phyloP scores from a whole-genome alignment of 2,113 vertebrate genomes.

The Pandion haliaetus region DNA sequence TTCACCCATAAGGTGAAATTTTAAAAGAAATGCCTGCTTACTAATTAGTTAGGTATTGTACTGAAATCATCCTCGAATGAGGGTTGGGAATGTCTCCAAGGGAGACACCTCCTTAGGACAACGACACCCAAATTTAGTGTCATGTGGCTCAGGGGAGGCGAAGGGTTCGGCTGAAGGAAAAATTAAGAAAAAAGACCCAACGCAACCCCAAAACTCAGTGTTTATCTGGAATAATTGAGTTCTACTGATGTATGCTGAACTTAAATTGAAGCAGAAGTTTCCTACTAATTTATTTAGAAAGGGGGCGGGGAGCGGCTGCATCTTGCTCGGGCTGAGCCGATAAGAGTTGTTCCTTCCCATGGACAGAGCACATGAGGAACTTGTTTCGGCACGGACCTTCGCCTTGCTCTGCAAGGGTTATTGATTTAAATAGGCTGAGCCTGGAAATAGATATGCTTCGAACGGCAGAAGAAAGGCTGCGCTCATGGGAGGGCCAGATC shows the following conservation, averaged over 20 bases:
- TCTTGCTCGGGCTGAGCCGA: neutral
- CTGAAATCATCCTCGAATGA: neutral
- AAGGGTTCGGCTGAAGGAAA: neutral
- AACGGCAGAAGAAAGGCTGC: neutral
- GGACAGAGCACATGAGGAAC: rapidly evolving
- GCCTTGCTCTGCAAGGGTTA: neutral
- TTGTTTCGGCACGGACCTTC: neutral
- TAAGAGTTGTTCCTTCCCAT: neutral
- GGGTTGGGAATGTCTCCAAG: neutral
- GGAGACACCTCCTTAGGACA: neutral
- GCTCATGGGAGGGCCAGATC: too few relatives aligned
- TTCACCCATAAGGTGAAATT: neutral
- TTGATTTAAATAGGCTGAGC: neutral
- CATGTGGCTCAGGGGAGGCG: neutral
- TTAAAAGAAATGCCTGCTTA: neutral
- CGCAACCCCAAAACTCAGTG: neutral
- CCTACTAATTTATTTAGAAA: neutral
- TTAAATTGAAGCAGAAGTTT: neutral
- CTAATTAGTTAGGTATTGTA: neutral
- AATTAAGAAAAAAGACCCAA: rapidly evolving
- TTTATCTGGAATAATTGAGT: neutral
- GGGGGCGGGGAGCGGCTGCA: neutral
- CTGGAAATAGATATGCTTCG: neutral
- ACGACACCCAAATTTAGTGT: neutral
- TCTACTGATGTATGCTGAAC: neutral